A percentile compares a stretch with the other conserved stretches of the same genome.
Conservation (phyloP, 2,113 vertebrate species). For the Cynopterus brachyotis region DNA sequence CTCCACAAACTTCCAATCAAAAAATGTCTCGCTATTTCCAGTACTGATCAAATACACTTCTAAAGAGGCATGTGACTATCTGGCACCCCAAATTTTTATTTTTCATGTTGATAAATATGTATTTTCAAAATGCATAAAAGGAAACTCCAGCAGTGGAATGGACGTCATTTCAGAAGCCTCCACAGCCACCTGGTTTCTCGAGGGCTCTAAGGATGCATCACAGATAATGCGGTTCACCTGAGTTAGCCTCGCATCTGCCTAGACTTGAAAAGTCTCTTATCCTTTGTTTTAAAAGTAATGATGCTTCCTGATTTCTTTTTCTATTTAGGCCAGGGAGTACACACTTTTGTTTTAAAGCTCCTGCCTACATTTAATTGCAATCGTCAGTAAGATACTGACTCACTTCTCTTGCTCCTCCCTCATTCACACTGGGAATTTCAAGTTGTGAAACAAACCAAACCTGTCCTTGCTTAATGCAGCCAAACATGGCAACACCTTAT, state of each 20-base stretch:
- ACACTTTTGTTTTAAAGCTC: conserved; percentile 56
- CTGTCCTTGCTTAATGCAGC: conserved; percentile 76
- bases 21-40: neutral
- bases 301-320: neutral
- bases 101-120: neutral
- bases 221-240: fast-evolving
- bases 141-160: neutral
- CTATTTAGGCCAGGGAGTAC: neutral
- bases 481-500: conserved; percentile 82
- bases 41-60: neutral
- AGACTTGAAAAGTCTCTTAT: no score
- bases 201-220: neutral
- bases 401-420: conserved; percentile 71
- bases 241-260: neutral
- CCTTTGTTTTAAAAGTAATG: neutral
- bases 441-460: conserved; percentile 83
- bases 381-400: conserved; percentile 77
- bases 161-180: neutral
- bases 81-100: neutral
- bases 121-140: neutral
- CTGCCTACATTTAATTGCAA: conserved; percentile 47
- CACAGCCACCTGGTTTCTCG: fast-evolving
- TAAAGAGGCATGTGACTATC: neutral
- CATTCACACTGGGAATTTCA: conserved; percentile 69
- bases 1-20: neutral